phyloP scores from a whole-genome alignment of 92 coral and sea anemone species.

The Muricea muricata region DNA sequence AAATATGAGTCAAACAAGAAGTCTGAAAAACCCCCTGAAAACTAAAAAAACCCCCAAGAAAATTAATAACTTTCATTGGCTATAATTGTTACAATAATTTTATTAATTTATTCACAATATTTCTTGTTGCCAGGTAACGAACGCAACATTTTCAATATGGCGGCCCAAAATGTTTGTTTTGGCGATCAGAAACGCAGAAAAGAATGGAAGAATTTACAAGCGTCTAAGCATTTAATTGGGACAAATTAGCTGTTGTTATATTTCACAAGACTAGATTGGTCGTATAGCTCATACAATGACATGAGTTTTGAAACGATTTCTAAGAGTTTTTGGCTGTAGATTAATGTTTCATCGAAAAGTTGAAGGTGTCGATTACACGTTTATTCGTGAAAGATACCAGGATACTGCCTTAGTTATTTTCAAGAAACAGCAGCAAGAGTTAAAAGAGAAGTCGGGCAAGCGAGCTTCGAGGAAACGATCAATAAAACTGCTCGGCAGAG shows the following conservation, averaged over 20 bases:
- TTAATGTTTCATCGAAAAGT: slow-evolving; percentile 19
- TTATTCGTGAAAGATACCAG: slow-evolving; percentile 74
- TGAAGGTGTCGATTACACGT: slow-evolving; percentile 34
- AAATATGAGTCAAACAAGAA: too few species aligned
- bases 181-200: not conserved
- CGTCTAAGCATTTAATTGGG: not conserved
- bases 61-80: too few species aligned
- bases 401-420: slow-evolving; percentile 72
- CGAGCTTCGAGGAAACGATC: not conserved
- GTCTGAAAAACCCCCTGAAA: too few species aligned
- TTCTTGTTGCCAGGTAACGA: not conserved
- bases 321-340: not conserved
- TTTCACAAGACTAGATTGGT: not conserved
- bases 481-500: not conserved
- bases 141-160: slow-evolving; percentile 3
- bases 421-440: slow-evolving; percentile 56
- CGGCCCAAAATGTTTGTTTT: not conserved
- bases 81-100: too few species aligned
- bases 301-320: not conserved
- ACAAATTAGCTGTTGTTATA: not conserved
- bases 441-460: slow-evolving; percentile 1
- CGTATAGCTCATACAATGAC: not conserved
- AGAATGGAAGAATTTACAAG: not conserved
- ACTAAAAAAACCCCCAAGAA: too few species aligned
- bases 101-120: too few species aligned